These are phyloP conservation scores for Pseudomugil tenellus DNA, from an alignment of 2,797 vertebrate genomes.

Conservation along the genomic window DNA sequence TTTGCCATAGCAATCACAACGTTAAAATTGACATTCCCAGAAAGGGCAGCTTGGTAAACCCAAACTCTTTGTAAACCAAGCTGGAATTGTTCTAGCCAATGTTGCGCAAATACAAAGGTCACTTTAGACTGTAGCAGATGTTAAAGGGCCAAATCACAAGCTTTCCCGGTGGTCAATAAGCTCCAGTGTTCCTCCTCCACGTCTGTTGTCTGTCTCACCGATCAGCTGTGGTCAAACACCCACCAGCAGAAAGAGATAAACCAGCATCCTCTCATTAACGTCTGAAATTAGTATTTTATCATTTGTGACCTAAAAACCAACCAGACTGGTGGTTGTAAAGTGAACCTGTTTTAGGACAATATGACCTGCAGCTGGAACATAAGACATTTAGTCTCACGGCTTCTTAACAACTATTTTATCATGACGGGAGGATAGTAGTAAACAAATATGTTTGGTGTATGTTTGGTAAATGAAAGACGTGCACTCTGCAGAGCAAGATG, in stretches of 20 bases:
- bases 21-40: background rate
- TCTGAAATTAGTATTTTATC: background rate
- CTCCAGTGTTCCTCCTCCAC: constrained; percentile 39
- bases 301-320: constrained; percentile 16
- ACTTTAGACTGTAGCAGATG: constrained; percentile 49
- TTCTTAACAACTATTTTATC: constrained; percentile 33
- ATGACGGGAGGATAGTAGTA: constrained; percentile 10
- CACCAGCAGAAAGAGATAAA: constrained; percentile 8
- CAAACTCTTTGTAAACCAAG: background rate
- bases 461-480: background rate
- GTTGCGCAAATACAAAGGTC: constrained; percentile 55
- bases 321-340: background rate
- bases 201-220: constrained; percentile 26
- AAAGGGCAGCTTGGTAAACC: background rate
- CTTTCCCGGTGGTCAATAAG: constrained; percentile 41
- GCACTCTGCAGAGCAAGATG: background rate
- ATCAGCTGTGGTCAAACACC: constrained; percentile 10
- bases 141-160: constrained; percentile 64
- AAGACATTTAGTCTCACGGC: constrained; percentile 6
- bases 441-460: constrained; percentile 32
- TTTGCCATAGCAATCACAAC: no score
- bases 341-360: constrained; percentile 14
- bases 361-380: constrained; percentile 20
- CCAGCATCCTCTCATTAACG: constrained; percentile 3
- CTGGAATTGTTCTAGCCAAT: constrained; percentile 10